Evolutionary conservation across 2,888 invertebrate species (phyloP), one percentile per base, ranked within the genome.

Genomic region (Carcina quercana): DNA sequence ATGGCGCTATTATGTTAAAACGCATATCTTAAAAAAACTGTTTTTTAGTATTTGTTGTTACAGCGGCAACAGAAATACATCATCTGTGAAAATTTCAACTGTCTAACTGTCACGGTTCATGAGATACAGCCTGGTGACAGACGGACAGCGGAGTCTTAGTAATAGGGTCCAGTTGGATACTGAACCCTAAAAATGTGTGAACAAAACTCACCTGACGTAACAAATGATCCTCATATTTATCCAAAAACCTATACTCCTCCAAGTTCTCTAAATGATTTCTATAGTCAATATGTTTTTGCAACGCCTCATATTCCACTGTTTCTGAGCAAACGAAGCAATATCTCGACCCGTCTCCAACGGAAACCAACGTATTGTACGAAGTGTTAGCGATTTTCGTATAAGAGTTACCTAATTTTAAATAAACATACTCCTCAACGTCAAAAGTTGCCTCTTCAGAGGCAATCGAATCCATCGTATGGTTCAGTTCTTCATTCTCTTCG

Each of bases 141-240:
- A n/a, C n/a, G n/a, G n/a, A n/a, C n/a, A n/a, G n/a, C n/a, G n/a
- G n/a, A n/a, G n/a, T n/a, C n/a, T n/a, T n/a, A n/a, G n/a, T n/a
- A 17, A 17, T 17, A 5, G 17, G 5, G 17, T 17, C 7, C 7
- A 5, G 8, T 22, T 22, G 22, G 10, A 3, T n/a, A 22, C 2
- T 5, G 10, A 22, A 22, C 5, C 15, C 5, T 32, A n/a, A 10
- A 11, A 17, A 7, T 14, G 27, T 3, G 5, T 12, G 26, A 19
- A 10, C 15, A 21, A 25, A 24, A 26, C 47, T 44, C 8, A 62
- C 68, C 60, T 67, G 67, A 36, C 67, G 40, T 2, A 67, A 35
- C 7, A 63, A 38, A 32, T 53, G 47, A 10, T 43, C 50, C 1
- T 50, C 42, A 33, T 51, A 57, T 31, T 54, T 46, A 25, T 53